Evolutionary conservation across 2,797 vertebrate genomes (phyloP).

Genomic region (Apodemus agrarius): DNA sequence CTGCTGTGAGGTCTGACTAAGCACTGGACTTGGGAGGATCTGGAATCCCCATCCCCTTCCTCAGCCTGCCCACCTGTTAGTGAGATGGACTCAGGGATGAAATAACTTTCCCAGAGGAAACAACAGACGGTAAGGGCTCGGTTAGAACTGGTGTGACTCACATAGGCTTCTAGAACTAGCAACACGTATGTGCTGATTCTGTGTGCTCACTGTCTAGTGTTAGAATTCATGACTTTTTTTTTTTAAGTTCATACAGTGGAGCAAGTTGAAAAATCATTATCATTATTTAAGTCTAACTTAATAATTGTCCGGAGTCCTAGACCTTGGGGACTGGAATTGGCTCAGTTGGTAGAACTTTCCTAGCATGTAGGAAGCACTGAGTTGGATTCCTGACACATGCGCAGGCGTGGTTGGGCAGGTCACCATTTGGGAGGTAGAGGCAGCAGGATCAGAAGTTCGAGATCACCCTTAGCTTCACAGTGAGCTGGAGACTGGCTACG

Average conservation of each 20-base stretch:
- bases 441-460: background rate
- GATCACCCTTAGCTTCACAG: background rate
- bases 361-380: background rate
- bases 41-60: background rate
- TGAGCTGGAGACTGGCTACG: background rate
- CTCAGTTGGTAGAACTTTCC: background rate
- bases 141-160: background rate
- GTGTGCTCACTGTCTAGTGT: background rate
- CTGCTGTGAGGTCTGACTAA: background rate
- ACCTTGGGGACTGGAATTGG: background rate
- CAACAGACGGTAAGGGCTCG: background rate
- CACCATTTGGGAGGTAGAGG: background rate
- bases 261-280: background rate
- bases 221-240: background rate
- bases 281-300: background rate
- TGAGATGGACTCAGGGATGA: background rate
- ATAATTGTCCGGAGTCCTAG: background rate
- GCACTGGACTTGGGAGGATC: background rate
- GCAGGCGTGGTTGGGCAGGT: background rate
- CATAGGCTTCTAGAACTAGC: background rate
- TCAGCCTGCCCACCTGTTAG: background rate
- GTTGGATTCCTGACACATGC: background rate
- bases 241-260: background rate
- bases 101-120: background rate
- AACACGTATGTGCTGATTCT: background rate